phyloP scores from a whole-genome alignment of 2,888 invertebrate species.

The Agrochola lychnidis region DNA sequence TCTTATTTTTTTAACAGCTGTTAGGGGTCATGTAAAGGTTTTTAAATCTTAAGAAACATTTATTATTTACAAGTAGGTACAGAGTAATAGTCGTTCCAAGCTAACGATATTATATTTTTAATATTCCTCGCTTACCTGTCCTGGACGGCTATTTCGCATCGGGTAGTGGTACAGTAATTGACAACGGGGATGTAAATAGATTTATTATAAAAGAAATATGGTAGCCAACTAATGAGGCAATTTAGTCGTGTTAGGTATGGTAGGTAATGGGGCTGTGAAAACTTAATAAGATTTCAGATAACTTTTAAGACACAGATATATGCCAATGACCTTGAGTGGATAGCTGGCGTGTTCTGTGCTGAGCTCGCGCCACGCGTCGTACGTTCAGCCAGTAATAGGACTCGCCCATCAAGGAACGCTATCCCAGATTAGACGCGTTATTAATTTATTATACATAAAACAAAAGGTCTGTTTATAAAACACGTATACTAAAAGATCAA shows the following conservation, averaged over 20 bases:
- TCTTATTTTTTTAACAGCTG: constrained; percentile 49
- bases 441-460: too few relatives aligned
- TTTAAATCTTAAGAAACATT: constrained; percentile 20
- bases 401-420: too few relatives aligned
- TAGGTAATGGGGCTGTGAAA: background rate
- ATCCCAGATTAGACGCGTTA: too few relatives aligned
- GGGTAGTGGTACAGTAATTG: constrained; percentile 16
- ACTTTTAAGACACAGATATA: too few relatives aligned
- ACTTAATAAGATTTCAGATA: background rate
- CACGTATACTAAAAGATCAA: too few relatives aligned
- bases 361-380: too few relatives aligned
- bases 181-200: background rate
- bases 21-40: constrained; percentile 36
- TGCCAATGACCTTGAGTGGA: too few relatives aligned
- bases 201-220: constrained; percentile 5
- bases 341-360: too few relatives aligned
- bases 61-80: constrained; percentile 7
- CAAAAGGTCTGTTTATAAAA: too few relatives aligned
- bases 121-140: constrained; percentile 30
- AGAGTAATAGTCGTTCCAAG: constrained; percentile 4
- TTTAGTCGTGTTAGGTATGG: background rate
- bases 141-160: constrained; percentile 16
- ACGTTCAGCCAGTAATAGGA: too few relatives aligned
- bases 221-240: background rate
- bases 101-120: constrained; percentile 34